These are phyloP conservation scores for Mustelus asterias DNA, from an alignment of 2,113 vertebrate genomes.

Conservation along the genomic window DNA sequence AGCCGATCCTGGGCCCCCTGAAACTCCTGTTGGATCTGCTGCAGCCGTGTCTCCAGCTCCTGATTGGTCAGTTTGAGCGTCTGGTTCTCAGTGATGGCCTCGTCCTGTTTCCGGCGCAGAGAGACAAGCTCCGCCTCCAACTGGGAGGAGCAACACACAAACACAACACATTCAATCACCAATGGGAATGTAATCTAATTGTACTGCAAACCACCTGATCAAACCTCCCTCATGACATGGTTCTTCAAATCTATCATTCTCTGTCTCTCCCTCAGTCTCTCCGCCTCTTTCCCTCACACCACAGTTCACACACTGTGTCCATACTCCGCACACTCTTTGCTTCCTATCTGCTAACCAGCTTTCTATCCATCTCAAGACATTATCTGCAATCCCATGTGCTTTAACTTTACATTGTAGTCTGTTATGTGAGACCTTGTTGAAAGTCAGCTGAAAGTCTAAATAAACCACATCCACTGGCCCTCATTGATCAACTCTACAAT, in stretches of 20 bases:
- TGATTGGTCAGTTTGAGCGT: constrained; percentile 50
- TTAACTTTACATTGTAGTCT: too few relatives aligned
- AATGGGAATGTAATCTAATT: neutral
- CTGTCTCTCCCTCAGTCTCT: neutral
- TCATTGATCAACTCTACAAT: too few relatives aligned
- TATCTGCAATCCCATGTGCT: too few relatives aligned
- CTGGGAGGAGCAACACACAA: constrained; percentile 43
- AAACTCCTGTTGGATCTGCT: constrained; percentile 53
- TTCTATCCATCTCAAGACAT: too few relatives aligned
- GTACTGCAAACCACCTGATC: neutral
- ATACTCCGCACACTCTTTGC: neutral
- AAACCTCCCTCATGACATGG: neutral
- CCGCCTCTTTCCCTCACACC: neutral
- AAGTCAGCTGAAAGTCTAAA: too few relatives aligned
- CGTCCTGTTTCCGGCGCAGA: constrained; percentile 46
- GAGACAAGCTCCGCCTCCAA: constrained; percentile 51
- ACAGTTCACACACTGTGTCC: too few relatives aligned
- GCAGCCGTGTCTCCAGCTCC: constrained; percentile 48
- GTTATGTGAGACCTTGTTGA: too few relatives aligned
- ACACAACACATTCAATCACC: neutral
- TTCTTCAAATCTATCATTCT: neutral
- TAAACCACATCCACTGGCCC: too few relatives aligned
- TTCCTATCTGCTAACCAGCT: too few relatives aligned
- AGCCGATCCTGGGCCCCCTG: constrained; percentile 48
- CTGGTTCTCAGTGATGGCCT: constrained; percentile 44